Evolutionary conservation across 2,888 invertebrate genomes (phyloP).

Genomic region (Dinocampus coccinellae): DNA sequence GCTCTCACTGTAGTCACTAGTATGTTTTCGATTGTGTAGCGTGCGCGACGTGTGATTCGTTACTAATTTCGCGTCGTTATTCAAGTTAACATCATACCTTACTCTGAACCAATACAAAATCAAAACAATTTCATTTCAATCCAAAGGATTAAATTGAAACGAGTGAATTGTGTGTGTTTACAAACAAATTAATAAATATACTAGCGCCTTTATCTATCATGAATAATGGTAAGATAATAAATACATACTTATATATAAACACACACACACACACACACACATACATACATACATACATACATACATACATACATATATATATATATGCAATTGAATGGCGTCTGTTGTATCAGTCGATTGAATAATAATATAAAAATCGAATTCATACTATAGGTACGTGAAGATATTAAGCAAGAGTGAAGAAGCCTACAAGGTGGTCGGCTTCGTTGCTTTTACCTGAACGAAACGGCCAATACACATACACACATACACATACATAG

Average conservation of each 20-base stretch:
- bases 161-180: not conserved
- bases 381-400: not conserved
- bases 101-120: not conserved
- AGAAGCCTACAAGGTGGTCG: constrained; percentile 15
- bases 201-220: not conserved
- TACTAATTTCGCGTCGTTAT: constrained; percentile 23
- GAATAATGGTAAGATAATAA: constrained; percentile 1
- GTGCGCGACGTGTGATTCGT: constrained; percentile 21
- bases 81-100: not conserved
- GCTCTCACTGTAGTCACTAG: constrained; percentile 33
- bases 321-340: not conserved
- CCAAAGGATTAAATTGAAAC: not conserved
- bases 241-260: not conserved
- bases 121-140: not conserved
- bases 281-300: not conserved
- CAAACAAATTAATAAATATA: not conserved
- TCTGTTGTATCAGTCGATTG: not conserved
- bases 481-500: not conserved
- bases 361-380: not conserved
- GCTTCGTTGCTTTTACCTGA: constrained; percentile 13
- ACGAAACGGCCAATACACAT: not conserved
- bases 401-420: not conserved
- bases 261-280: not conserved
- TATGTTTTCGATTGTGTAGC: constrained; percentile 26
- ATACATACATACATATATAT: not conserved